A percentile compares a stretch with the other conserved stretches of the same genome.
phyloP scores from a whole-genome alignment of 2,888 invertebrate species.

The Anodontia alba region DNA sequence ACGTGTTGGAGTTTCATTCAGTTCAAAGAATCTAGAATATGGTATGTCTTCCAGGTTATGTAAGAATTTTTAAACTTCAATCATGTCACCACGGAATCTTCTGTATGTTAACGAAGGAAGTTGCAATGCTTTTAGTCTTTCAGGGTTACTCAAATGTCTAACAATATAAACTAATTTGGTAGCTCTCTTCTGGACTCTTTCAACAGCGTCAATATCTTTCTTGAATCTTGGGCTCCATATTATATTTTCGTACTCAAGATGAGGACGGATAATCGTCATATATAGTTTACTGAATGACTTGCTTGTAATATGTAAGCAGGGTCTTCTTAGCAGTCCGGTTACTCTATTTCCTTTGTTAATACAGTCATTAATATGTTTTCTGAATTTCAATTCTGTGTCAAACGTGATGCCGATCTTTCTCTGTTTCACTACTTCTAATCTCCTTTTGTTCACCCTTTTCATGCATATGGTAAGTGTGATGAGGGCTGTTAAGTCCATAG shows the following conservation, averaged over 20 bases:
- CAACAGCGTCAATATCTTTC: background rate
- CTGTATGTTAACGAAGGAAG: conserved; percentile 10
- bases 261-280: conserved; percentile 25
- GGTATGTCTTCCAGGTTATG: background rate
- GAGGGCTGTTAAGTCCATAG: conserved; percentile 5
- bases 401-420: conserved; percentile 27
- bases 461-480: background rate
- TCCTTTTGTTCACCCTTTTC: conserved; percentile 22
- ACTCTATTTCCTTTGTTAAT: conserved; percentile 33
- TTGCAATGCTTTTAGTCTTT: background rate
- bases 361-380: conserved; percentile 29
- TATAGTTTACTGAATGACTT: conserved; percentile 27
- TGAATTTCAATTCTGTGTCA: conserved; percentile 33
- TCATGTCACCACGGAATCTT: background rate
- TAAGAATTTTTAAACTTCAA: background rate
- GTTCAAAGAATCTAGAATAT: background rate
- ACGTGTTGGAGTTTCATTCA: background rate
- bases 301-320: conserved; percentile 26
- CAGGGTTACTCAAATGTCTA: no score
- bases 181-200: background rate
- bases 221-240: background rate
- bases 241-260: conserved; percentile 17
- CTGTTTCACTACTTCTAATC: background rate
- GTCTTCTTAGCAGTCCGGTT: conserved; percentile 16
- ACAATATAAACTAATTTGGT: no score